These are phyloP conservation scores for Mystacides longicornis DNA, from an alignment of 2,888 invertebrate genomes.

Conservation along the genomic window DNA sequence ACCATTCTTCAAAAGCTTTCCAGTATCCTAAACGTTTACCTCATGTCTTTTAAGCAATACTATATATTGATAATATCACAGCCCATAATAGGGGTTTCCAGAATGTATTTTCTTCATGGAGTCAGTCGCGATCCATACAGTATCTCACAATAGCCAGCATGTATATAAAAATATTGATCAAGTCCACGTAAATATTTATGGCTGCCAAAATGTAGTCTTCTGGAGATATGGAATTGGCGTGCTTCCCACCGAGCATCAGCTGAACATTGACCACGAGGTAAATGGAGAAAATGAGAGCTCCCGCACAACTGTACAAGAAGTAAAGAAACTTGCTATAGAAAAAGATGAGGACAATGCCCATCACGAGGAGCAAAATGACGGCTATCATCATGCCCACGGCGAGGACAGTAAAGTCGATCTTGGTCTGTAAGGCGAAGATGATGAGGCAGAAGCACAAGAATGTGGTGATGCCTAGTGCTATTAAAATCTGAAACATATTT, in stretches of 20 bases:
- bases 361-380: slow-evolving; percentile 65
- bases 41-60: too few relatives aligned
- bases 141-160: too few relatives aligned
- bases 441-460: slow-evolving; percentile 80
- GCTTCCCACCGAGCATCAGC: slow-evolving; percentile 82
- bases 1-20: too few relatives aligned
- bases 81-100: too few relatives aligned
- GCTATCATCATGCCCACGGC: slow-evolving; percentile 72
- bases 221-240: slow-evolving; percentile 83
- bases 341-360: slow-evolving; percentile 69
- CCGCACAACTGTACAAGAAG: slow-evolving; percentile 74
- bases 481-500: slow-evolving; percentile 52
- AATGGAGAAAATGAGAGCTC: slow-evolving; percentile 81
- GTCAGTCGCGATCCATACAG: too few relatives aligned
- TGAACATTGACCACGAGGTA: slow-evolving; percentile 93
- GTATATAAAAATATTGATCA: too few relatives aligned
- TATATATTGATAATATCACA: too few relatives aligned
- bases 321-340: slow-evolving; percentile 48
- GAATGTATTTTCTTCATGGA: too few relatives aligned
- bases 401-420: slow-evolving; percentile 74
- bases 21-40: too few relatives aligned
- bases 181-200: slow-evolving; percentile 81
- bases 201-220: slow-evolving; percentile 94
- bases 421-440: slow-evolving; percentile 89
- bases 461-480: slow-evolving; percentile 84